Percentiles rank a stretch among this genome's conserved stretches.
Conservation (phyloP, 2,113 vertebrate species). For the Brevimyrus niger region DNA sequence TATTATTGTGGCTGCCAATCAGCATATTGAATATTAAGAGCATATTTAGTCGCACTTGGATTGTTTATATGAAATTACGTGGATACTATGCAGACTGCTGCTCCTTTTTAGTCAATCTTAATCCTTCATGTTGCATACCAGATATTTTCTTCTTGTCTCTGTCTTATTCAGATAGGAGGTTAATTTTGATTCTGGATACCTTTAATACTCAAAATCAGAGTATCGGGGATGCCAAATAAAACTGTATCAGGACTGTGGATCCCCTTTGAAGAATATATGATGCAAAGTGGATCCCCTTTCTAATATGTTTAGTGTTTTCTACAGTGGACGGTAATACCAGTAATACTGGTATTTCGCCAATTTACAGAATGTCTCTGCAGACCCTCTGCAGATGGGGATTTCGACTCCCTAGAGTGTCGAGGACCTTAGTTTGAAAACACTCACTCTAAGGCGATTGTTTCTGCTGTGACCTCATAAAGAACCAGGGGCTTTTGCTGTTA, state of each 20-base stretch:
- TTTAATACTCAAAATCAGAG: background rate
- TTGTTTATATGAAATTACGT: slow-evolving; percentile 7
- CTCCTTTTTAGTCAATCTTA: background rate
- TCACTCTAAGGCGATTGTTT: background rate
- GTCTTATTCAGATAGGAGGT: background rate
- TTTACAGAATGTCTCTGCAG: background rate
- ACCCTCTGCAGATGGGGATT: background rate
- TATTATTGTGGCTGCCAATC: slow-evolving; percentile 14
- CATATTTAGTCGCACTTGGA: slow-evolving; percentile 19
- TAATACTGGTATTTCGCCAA: background rate
- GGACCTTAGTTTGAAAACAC: background rate
- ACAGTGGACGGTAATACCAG: background rate
- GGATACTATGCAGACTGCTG: background rate
- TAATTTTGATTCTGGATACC: background rate
- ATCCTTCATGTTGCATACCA: background rate
- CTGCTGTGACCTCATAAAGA: background rate
- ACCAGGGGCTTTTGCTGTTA: background rate
- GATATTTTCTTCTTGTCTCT: background rate
- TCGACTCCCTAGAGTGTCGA: background rate
- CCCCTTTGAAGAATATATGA: background rate
- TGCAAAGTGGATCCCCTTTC: background rate
- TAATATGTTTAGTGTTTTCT: background rate
- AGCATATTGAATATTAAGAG: slow-evolving; percentile 4
- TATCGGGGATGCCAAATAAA: background rate
- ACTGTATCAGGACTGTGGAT: background rate